Evolutionary conservation across 2,113 vertebrate genomes (phyloP), one percentile per base, ranked within the genome.

Genomic region (Hydropotes inermis): DNA sequence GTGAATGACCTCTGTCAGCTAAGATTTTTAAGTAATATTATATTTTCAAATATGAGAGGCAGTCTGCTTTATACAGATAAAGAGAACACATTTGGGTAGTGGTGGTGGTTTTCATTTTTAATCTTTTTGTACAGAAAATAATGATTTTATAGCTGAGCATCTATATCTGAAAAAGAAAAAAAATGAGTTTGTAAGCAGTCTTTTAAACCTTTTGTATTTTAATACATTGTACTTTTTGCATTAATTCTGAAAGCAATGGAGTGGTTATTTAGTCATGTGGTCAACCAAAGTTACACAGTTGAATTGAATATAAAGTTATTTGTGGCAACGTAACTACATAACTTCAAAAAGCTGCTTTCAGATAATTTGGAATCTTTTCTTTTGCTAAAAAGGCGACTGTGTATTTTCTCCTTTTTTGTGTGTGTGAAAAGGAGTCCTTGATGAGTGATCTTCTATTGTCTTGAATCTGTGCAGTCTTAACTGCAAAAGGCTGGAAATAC

Each of bases 361-460:
- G 52, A 79, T 92, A 93, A 83, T 96, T 52, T n/a, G 87, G 45
- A 88, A 76, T 57, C 91, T 97, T 94, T 82, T 47, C 52, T 50
- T 98, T 95, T 97, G 82, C 92, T 94, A 43, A 94, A 70, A 78
- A 14, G 64, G 15, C 95, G 97, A 27, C 93, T 98, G 6, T 93
- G 9, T 90, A 45, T 2, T 84, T 5, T 96, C 67, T 45, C 45
- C 45, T 45, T 8, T 45, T 45, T 45, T 19, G 1, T 36, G 23
- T 57, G 23, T 89, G 25, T 98, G 95, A 93, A 96, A 76, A 23
- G 96, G 96, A 98, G 45, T 43, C 50, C 86, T 82, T 96, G 81
- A n/a, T 74, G 84, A 93, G 7, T 25, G 3, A 90, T 97, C 97
- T 95, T 96, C 10, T 91, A 27, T 91, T 97, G 92, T 97, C 96